Base-by-base conservation (phyloP, 2,888 invertebrate species). In the Microdon myrmicae region DNA sequence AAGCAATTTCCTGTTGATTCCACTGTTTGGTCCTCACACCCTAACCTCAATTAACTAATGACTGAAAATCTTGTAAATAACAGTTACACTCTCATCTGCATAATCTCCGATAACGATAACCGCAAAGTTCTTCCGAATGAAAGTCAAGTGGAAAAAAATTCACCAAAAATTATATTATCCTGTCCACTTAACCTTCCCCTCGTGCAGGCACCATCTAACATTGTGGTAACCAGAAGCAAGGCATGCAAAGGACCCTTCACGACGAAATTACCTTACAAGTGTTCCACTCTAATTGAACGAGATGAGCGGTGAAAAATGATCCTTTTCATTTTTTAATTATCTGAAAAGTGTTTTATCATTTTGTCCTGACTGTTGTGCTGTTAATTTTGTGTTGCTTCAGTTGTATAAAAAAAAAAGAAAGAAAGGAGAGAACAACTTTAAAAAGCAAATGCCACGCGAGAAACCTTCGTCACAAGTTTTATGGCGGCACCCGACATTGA, bases 271-370 rank as follows among this genome's bases (percentile, higher is more conserved):
- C 70, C 69, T 70, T 67, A 68, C 61, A 68, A 70, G 67, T 68
- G 67, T 67, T 70, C 44, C 59, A 37, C 59, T 51, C 54, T 70
- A 67, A 70, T 69, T 69, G 67, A 68, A 70, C 60, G 68, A 69
- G 67, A 70, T 67, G 59, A 68, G 59, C 68, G 68, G 67, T 70
- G 70, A 69, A 69, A 70, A 70, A 69, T 70, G 67, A 69, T 69
- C 68, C 69, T 67, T 70, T 60, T 69, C 68, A 67, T 69, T 68
- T 70, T 70, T 69, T 70, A 70, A 70, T 70, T 70, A 70, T 66
- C 69, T 68, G 58, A 55, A 69, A 70, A 69, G 47, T 64, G 59
- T 47, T 64, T 51, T 53, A 56, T 67, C 61, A 61, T 67, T 64
- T 44, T 53, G 64, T 67, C 67, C 43, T 43, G 44, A 43, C 47